Conservation (phyloP, 1,140 invertebrate genomes). For the Alviniconcha marisindica region DNA sequence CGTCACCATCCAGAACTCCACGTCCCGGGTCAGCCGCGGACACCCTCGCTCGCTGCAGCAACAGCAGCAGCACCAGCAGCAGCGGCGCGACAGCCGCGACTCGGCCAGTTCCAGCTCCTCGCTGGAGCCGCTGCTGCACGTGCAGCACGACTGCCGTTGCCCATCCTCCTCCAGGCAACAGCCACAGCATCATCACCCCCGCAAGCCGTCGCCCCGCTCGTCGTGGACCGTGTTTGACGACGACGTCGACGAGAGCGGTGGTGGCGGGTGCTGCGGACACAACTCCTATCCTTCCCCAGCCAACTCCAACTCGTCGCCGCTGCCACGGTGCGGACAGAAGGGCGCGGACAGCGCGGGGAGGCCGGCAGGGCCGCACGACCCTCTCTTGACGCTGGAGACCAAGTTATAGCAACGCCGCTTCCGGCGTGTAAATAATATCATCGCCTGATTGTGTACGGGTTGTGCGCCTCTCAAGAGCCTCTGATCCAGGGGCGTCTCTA, state of each 20-base stretch:
- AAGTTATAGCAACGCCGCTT: conserved; percentile 37
- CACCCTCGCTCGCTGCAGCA: neutral
- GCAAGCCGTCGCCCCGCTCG: neutral
- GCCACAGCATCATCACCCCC: conserved; percentile 3
- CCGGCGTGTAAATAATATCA: too few relatives aligned
- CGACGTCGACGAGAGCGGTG: neutral
- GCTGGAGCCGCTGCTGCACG: conserved; percentile 36
- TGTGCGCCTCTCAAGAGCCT: too few relatives aligned
- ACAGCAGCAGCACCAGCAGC: neutral
- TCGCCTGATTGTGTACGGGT: too few relatives aligned
- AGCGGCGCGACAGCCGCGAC: conserved; percentile 34
- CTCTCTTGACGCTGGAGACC: conserved; percentile 8
- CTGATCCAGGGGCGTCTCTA: too few relatives aligned
- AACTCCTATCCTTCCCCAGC: neutral
- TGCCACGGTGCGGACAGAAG: neutral
- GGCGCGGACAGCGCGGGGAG: neutral
- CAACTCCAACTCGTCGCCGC: neutral
- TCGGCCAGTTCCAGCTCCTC: conserved; percentile 53
- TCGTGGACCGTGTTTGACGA: conserved; percentile 20
- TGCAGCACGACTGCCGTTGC: neutral
- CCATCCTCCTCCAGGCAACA: neutral
- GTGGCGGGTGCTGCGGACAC: neutral
- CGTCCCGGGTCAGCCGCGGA: conserved; percentile 23
- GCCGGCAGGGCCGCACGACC: neutral
- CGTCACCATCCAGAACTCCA: conserved; percentile 52